Base-by-base conservation (phyloP, 2,888 invertebrate genomes). In the Gastracanthus pulcherrimus region DNA sequence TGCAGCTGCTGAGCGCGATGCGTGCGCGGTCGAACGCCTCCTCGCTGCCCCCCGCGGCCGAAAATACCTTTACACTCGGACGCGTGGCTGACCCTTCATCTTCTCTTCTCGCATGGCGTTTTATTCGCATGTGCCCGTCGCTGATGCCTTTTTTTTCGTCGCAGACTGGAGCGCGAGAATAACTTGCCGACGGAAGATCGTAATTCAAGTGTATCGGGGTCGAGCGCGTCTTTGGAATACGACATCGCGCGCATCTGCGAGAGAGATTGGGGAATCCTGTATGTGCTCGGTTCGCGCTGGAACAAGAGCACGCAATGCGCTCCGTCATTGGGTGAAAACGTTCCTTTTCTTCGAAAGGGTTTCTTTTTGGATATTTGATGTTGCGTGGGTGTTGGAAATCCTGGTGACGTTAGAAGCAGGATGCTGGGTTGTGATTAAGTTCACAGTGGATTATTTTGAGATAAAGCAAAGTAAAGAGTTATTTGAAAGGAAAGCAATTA, bases 1-100 rank as follows among this genome's bases (percentile, higher is more conserved):
- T n/a, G n/a, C n/a, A n/a, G n/a, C n/a, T n/a, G n/a, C n/a, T n/a
- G n/a, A n/a, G n/a, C n/a, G n/a, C n/a, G n/a, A n/a, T n/a, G n/a
- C n/a, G n/a, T n/a, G 51, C 34, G 81, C 76, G 48, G 34, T 51
- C 80, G n/a, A n/a, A n/a, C n/a, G n/a, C n/a, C n/a, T n/a, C n/a
- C n/a, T n/a, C n/a, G n/a, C n/a, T n/a, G n/a, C n/a, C n/a, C n/a
- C n/a, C n/a, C n/a, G n/a, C n/a, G 83, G 71, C 80, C 80, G 81
- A 84, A 80, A 83, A 90, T 91, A 89, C 90, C 91, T 90, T 91
- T 88, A 88, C 89, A 87, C 89, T 90, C 86, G 90, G 88, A 90
- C 90, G 90, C 88, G 83, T 51, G 84, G 84, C 85, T 86, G 89
- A 88, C 88, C 90, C 89, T 86, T 86, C 85, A 78, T 72, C 81